These are phyloP conservation scores for Oceanodroma leucorhoa DNA, from an alignment of 2,797 vertebrate genomes.

Conservation along the genomic window DNA sequence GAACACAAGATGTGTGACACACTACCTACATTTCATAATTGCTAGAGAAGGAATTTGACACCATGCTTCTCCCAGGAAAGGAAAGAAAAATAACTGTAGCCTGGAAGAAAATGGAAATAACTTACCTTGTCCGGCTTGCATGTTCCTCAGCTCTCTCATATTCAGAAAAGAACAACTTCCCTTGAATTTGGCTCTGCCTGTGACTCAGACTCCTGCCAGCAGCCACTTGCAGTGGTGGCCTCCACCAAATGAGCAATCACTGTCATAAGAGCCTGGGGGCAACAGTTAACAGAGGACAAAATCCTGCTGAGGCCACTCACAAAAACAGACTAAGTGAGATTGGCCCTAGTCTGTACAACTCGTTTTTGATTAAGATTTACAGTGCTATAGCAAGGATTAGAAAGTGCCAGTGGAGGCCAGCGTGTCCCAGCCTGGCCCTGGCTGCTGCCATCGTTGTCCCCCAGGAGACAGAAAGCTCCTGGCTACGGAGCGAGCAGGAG, in stretches of 20 bases:
- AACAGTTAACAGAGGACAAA: background rate
- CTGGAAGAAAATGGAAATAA: background rate
- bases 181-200: background rate
- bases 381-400: background rate
- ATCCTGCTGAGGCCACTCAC: background rate
- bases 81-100: background rate
- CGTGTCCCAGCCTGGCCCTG: accelerated
- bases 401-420: background rate
- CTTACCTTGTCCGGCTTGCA: background rate
- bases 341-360: background rate
- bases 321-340: background rate
- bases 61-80: background rate
- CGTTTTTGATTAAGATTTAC: background rate
- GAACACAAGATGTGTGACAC: background rate
- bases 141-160: background rate
- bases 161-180: background rate
- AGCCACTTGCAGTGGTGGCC: background rate
- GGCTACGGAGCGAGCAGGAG: background rate
- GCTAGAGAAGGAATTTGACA: background rate
- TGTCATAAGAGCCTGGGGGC: background rate
- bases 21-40: background rate
- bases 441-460: background rate
- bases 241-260: background rate
- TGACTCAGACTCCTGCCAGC: background rate
- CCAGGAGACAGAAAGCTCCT: background rate